Conservation (phyloP, 1,140 invertebrate genomes). For the Cataglyphis hispanica region DNA sequence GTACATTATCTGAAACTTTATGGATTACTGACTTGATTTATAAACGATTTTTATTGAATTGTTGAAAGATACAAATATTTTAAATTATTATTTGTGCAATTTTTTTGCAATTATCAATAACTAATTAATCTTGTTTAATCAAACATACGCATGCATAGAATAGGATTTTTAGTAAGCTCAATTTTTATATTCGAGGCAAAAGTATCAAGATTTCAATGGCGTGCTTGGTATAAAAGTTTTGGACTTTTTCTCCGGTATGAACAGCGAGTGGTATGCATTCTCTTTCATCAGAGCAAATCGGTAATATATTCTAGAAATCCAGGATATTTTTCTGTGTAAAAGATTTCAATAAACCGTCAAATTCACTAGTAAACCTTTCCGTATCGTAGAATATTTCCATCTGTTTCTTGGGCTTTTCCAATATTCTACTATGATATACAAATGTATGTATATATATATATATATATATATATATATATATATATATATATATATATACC, state of each 20-base stretch:
- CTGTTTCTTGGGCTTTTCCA: slow-evolving; percentile 2
- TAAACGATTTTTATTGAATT: neutral
- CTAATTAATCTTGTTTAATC: slow-evolving; percentile 1
- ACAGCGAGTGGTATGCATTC: neutral
- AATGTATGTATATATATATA: no score
- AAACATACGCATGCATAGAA: neutral
- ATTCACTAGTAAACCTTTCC: slow-evolving; percentile 36
- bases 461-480: neutral
- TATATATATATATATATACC: neutral
- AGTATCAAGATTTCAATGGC: slow-evolving; percentile 22
- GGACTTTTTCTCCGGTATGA: slow-evolving; percentile 27
- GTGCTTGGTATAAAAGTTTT: neutral
- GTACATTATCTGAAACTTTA: neutral
- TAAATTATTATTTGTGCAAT: neutral
- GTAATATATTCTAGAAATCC: slow-evolving; percentile 48
- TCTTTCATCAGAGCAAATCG: slow-evolving; percentile 61
- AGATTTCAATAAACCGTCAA: slow-evolving; percentile 26
- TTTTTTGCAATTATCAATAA: neutral
- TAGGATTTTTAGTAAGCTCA: neutral
- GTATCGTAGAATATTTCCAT: slow-evolving; percentile 9
- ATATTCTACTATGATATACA: neutral
- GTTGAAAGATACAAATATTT: neutral
- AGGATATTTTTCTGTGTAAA: slow-evolving; percentile 46
- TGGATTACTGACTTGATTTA: neutral
- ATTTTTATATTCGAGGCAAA: slow-evolving; percentile 1